phyloP scores from a whole-genome alignment of 2,888 invertebrate genomes.

The Branchipolynoe longqiensis region DNA sequence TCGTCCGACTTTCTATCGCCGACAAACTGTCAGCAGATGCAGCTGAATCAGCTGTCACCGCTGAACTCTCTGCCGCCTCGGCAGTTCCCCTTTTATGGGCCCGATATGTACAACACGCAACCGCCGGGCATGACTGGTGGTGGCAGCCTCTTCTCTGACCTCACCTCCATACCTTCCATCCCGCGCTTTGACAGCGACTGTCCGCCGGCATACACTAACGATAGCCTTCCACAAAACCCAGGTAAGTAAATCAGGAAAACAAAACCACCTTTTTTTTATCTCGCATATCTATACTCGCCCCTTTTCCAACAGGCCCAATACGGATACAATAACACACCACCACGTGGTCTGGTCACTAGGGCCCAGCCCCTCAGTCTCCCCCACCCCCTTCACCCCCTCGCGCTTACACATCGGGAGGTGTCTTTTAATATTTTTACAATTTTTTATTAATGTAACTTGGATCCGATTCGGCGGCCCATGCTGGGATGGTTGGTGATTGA shows the following conservation, averaged over 20 bases:
- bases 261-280: too few relatives aligned
- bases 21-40: conserved; percentile 62
- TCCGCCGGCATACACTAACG: conserved; percentile 46
- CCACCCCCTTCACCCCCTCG: too few relatives aligned
- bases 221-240: conserved; percentile 53
- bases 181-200: conserved; percentile 60
- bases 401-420: too few relatives aligned
- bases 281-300: too few relatives aligned
- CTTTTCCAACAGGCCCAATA: too few relatives aligned
- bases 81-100: conserved; percentile 63
- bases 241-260: too few relatives aligned
- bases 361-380: too few relatives aligned
- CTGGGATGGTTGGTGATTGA: conserved; percentile 15
- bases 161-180: conserved; percentile 59
- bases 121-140: conserved; percentile 56
- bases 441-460: conserved; percentile 56
- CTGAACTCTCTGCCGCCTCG: conserved; percentile 59
- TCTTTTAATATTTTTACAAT: too few relatives aligned
- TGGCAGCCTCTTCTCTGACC: conserved; percentile 59
- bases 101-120: conserved; percentile 60
- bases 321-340: too few relatives aligned
- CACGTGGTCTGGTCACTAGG: too few relatives aligned
- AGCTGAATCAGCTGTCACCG: conserved; percentile 57
- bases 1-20: conserved; percentile 64
- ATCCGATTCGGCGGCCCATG: conserved; percentile 50